Evolutionary conservation across 2,888 invertebrate genomes (phyloP), one percentile per base, ranked within the genome.

Genomic region (Heliconius erato): DNA sequence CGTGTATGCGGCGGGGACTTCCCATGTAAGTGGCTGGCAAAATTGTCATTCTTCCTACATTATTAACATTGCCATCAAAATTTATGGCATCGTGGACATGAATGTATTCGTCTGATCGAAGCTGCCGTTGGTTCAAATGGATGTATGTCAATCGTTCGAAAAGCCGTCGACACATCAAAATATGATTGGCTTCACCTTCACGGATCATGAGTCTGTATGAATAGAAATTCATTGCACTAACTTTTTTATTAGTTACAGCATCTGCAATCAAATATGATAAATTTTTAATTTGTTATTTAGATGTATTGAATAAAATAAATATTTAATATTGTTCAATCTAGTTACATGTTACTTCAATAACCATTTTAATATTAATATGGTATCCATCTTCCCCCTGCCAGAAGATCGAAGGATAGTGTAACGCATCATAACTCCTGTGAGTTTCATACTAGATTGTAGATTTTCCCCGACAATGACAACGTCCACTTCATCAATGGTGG

Each of bases 141-240:
- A 9, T 35, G 35, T 35, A 35, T 35, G 35, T 35, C 35, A 35
- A 35, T 35, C 9, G 35, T 9, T 35, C 35, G 82, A 77, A 86
- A 35, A 86, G 74, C 19, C 85, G 85, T 72, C 80, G 78, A 82
- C 81, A 82, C 71, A 71, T 82, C 81, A 79, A 65, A 74, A 82
- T 82, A 40, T 82, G 76, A 78, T 81, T 78, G 78, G 78, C 79
- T 82, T 82, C 82, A 82, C 68, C 79, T 82, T 82, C 44, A 74
- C 82, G 74, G 78, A 82, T 81, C 71, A 81, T 81, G 74, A 80
- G 80, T 68, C 65, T 72, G 67, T 74, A 80, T 80, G 80, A 80
- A 74, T 80, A 80, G 74, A 74, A 84, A 76, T 86, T 86, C 86
- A 86, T 86, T 54, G 85, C 35, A 80, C 86, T 81, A 74, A 84